Conservation (phyloP, 1,140 invertebrate genomes). For the Zaprionus capensis region DNA sequence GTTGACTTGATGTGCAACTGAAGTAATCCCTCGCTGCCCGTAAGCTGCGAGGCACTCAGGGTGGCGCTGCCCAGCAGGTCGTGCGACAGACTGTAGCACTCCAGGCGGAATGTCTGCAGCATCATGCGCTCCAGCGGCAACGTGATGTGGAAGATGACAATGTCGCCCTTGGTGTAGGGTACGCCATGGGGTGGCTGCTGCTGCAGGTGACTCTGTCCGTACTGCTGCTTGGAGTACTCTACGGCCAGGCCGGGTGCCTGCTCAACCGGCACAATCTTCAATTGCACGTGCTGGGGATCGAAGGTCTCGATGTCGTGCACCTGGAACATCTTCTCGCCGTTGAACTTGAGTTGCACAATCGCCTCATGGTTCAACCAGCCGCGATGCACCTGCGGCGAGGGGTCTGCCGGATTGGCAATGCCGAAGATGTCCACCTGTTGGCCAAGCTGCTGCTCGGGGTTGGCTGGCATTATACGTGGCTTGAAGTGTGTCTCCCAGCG, state of each 20-base stretch:
- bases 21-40: constrained; percentile 90
- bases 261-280: constrained; percentile 72
- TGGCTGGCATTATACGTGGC: constrained; percentile 85
- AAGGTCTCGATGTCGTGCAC: constrained; percentile 80
- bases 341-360: constrained; percentile 90
- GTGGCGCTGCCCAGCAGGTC: constrained; percentile 92
- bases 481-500: constrained; percentile 91
- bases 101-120: constrained; percentile 58
- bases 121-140: constrained; percentile 84
- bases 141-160: constrained; percentile 84
- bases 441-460: constrained; percentile 51
- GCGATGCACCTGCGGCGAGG: constrained; percentile 86
- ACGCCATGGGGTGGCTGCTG: constrained; percentile 64
- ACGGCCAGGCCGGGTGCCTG: constrained; percentile 70
- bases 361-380: constrained; percentile 93
- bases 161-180: constrained; percentile 68
- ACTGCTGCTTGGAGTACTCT: constrained; percentile 71
- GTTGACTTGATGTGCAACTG: constrained; percentile 91
- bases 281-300: constrained; percentile 73
- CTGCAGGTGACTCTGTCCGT: constrained; percentile 68
- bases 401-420: constrained; percentile 31
- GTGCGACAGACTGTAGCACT: constrained; percentile 61
- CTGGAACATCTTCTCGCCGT: constrained; percentile 85
- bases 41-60: constrained; percentile 84
- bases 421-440: constrained; percentile 85